Percentiles rank a stretch among this genome's conserved stretches.
Conservation (phyloP, 2,888 invertebrate genomes). For the Drosophila paranaensis region DNA sequence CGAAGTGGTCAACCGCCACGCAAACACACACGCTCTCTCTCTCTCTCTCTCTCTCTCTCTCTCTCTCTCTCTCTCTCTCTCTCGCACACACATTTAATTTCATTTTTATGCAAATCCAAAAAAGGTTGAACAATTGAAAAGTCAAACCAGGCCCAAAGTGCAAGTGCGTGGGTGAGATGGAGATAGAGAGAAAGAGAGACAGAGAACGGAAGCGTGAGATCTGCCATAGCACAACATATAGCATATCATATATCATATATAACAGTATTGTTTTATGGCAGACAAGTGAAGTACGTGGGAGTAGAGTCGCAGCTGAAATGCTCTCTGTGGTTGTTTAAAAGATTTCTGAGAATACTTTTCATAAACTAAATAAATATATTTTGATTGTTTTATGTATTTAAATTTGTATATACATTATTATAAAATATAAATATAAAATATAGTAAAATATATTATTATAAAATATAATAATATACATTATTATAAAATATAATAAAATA, state of each 20-base stretch:
- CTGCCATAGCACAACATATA: constrained; percentile 6
- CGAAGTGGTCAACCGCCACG: constrained; percentile 29
- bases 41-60: too few relatives aligned
- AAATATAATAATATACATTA: too few relatives aligned
- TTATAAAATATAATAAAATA: too few relatives aligned
- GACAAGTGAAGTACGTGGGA: neutral
- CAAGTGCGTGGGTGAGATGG: neutral
- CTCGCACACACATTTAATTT: constrained; percentile 40
- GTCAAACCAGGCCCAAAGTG: constrained; percentile 36
- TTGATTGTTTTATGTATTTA: too few relatives aligned
- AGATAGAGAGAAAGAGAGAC: neutral
- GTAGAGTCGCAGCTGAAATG: neutral
- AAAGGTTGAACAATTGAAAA: constrained; percentile 66
- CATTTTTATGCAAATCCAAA: constrained; percentile 62
- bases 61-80: too few relatives aligned
- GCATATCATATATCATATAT: constrained; percentile 2
- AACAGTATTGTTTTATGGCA: neutral
- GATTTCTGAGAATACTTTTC: neutral
- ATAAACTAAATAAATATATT: too few relatives aligned
- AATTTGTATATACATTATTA: too few relatives aligned
- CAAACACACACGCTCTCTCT: neutral
- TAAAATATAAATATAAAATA: too few relatives aligned
- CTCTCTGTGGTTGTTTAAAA: neutral
- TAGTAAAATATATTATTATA: too few relatives aligned
- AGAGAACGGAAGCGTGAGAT: neutral